phyloP scores from a whole-genome alignment of 30 jellyfish, hydroid and myxozoan species.

The Chrysaora quinquecirrha region DNA sequence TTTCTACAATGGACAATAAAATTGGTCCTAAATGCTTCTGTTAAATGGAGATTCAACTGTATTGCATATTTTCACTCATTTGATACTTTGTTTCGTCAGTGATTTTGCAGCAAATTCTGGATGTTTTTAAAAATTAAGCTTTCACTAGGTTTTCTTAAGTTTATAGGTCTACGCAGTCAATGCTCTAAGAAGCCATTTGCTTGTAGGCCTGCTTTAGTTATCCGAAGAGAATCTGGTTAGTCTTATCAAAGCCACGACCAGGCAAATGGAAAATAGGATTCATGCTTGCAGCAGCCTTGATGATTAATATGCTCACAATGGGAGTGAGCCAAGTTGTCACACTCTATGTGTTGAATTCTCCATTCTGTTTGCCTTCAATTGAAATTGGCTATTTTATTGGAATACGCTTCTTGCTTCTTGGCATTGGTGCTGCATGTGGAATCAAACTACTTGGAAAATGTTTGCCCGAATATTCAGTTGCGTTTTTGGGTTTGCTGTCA shows the following conservation, averaged over 20 bases:
- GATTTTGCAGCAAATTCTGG: not conserved
- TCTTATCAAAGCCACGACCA: too few relatives aligned
- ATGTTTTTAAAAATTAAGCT: not conserved
- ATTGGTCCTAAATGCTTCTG: not conserved
- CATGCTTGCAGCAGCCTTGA: constrained; percentile 54
- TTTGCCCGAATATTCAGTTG: too few relatives aligned
- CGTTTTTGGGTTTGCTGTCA: too few relatives aligned
- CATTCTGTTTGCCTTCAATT: too few relatives aligned
- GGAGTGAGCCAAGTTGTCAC: constrained; percentile 43
- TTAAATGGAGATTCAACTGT: not conserved
- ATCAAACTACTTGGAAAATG: too few relatives aligned
- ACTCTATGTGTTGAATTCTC: too few relatives aligned
- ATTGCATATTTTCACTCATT: not conserved
- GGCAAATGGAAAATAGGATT: too few relatives aligned
- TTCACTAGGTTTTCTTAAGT: not conserved
- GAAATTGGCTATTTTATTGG: too few relatives aligned
- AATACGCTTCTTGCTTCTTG: too few relatives aligned
- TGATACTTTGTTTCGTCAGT: not conserved
- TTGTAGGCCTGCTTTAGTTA: constrained; percentile 27
- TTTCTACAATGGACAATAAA: too few relatives aligned
- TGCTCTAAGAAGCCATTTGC: too few relatives aligned
- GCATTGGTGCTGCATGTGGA: too few relatives aligned
- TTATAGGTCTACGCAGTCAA: not conserved
- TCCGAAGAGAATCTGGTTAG: constrained; percentile 56
- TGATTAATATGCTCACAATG: constrained; percentile 39